A percentile compares a stretch with the other conserved stretches of the same genome.
Evolutionary conservation across 2,888 invertebrate species (phyloP).

Genomic region (Phortica okadai): DNA sequence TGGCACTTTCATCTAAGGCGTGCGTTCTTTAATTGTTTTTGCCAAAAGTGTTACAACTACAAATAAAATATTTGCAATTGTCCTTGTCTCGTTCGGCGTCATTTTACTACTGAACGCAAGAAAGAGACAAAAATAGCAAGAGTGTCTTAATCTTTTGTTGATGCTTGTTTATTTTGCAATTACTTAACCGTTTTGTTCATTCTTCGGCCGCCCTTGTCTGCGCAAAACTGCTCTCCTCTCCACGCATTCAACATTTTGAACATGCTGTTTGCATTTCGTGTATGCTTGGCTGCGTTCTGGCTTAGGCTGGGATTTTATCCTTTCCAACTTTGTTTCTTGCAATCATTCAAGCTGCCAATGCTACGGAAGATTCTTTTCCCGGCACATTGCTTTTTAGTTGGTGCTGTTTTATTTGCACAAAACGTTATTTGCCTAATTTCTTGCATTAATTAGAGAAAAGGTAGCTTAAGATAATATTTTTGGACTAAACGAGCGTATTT

Average conservation of each 20-base stretch:
- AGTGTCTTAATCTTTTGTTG: constrained; percentile 73
- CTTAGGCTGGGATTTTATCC: constrained; percentile 41
- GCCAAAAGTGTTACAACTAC: constrained; percentile 6
- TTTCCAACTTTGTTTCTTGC: background rate
- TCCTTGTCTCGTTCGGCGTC: background rate
- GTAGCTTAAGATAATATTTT: constrained; percentile 28
- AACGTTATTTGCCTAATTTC: constrained; percentile 63
- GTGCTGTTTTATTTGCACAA: constrained; percentile 16
- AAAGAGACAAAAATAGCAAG: constrained; percentile 8
- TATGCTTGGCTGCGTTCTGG: constrained; percentile 49
- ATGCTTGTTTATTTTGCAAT: constrained; percentile 74
- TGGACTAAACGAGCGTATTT: constrained; percentile 11
- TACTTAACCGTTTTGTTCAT: constrained; percentile 73
- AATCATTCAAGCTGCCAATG: background rate
- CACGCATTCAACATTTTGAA: background rate
- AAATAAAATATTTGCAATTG: constrained; percentile 27
- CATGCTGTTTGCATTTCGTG: constrained; percentile 32
- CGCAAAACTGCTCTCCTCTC: constrained; percentile 1
- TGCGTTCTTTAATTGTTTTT: constrained; percentile 27
- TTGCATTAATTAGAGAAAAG: constrained; percentile 65
- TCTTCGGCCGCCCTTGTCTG: constrained; percentile 19
- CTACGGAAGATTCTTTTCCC: constrained; percentile 10
- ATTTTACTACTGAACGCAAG: constrained; percentile 2
- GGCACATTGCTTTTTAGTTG: background rate
- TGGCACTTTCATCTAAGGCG: background rate